phyloP scores from a whole-genome alignment of 92 coral and sea anemone genomes.

The Palythoa caribaeorum region DNA sequence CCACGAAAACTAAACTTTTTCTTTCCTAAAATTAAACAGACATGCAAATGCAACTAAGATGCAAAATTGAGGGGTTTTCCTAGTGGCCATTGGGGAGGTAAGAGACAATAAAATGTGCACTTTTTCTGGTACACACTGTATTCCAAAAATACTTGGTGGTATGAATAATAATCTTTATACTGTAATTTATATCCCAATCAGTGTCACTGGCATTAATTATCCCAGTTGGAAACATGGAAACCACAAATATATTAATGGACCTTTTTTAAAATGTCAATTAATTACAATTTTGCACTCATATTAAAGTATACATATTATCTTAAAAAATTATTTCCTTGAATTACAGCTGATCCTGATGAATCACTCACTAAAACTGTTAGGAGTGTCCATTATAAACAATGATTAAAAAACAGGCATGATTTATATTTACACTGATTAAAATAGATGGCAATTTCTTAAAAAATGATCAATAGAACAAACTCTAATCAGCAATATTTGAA shows the following conservation, averaged over 20 bases:
- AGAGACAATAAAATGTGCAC: neutral
- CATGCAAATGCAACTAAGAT: neutral
- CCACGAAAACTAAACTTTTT: constrained; percentile 45
- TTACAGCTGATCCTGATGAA: neutral
- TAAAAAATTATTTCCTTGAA: neutral
- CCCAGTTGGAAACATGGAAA: neutral
- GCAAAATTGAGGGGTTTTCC: neutral
- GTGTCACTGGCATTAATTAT: neutral
- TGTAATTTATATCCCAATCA: neutral
- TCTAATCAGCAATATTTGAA: neutral
- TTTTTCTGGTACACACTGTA: neutral
- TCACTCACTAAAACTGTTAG: neutral
- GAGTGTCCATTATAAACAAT: neutral
- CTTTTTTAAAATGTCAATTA: neutral
- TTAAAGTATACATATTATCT: neutral
- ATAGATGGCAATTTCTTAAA: neutral
- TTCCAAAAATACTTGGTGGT: neutral
- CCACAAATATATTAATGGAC: neutral
- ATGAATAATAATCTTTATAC: too few species aligned
- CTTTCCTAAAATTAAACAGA: neutral
- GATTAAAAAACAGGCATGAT: neutral
- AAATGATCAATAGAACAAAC: neutral
- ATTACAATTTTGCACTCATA: neutral
- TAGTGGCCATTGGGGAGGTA: neutral
- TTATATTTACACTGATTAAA: neutral